Conservation (phyloP, 2,113 vertebrate species). For the Stomatorhinus ivindoensis region DNA sequence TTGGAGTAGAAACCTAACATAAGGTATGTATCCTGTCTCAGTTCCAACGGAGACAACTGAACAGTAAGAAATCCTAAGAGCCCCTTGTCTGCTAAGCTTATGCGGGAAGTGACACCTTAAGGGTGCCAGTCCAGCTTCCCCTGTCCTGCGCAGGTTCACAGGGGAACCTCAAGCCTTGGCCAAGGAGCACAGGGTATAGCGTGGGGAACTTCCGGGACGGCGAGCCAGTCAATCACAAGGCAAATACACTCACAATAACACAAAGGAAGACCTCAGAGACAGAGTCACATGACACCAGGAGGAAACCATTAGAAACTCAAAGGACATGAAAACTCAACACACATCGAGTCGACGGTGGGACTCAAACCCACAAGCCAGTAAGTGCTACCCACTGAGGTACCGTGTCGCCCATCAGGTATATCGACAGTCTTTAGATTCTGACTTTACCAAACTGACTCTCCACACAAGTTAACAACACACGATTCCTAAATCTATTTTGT, state of each 20-base stretch:
- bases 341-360: neutral
- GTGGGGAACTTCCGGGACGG: neutral
- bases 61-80: neutral
- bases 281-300: neutral
- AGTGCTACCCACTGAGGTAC: neutral
- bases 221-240: neutral
- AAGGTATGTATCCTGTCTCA: constrained; percentile 33
- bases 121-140: neutral
- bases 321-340: neutral
- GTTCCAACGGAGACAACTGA: neutral
- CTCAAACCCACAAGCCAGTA: neutral
- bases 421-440: neutral
- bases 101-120: neutral
- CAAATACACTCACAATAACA: neutral
- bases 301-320: neutral
- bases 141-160: neutral
- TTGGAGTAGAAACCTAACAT: constrained; percentile 17
- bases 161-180: neutral
- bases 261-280: neutral
- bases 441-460: neutral
- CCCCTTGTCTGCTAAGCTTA: neutral
- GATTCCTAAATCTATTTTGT: neutral
- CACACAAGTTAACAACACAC: neutral
- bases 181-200: neutral
- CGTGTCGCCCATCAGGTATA: neutral